Conservation (phyloP, 1,140 invertebrate genomes). For the Platyscapa corneri region DNA sequence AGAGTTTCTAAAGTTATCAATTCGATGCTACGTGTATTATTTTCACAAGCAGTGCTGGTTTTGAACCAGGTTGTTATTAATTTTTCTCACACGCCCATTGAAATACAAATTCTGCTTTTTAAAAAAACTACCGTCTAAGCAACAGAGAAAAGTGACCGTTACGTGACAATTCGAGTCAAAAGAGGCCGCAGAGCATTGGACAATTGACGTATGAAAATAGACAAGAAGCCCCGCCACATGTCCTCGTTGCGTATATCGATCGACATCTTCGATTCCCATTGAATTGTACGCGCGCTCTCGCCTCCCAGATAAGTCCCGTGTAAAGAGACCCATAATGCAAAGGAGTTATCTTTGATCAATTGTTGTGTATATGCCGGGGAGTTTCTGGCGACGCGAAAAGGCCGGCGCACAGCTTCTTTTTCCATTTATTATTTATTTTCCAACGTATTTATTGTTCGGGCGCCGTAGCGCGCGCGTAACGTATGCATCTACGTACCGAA, state of each 20-base stretch:
- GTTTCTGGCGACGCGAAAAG: constrained; percentile 25
- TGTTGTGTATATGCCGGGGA: not conserved
- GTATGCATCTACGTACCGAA: not conserved
- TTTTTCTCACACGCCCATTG: not conserved
- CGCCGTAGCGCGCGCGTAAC: not conserved
- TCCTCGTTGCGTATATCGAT: not conserved
- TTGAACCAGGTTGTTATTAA: not conserved
- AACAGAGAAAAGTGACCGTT: not conserved
- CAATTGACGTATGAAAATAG: not conserved
- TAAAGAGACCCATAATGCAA: not conserved
- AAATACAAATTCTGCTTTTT: not conserved
- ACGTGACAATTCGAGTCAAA: not conserved
- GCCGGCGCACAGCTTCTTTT: not conserved
- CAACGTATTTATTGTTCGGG: not conserved
- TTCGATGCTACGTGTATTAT: constrained; percentile 4
- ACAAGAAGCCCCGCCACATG: not conserved
- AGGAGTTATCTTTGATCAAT: constrained; percentile 38
- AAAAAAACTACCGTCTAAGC: not conserved
- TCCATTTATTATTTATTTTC: not conserved
- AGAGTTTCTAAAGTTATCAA: not conserved
- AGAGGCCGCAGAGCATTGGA: not conserved
- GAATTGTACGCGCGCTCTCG: not conserved
- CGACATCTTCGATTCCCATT: not conserved
- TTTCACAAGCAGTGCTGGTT: not conserved
- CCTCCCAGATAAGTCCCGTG: not conserved